A percentile compares a stretch with the other conserved stretches of the same genome.
These are phyloP conservation scores for Ceryle rudis DNA, from an alignment of 2,797 vertebrate genomes.

Conservation along the genomic window DNA sequence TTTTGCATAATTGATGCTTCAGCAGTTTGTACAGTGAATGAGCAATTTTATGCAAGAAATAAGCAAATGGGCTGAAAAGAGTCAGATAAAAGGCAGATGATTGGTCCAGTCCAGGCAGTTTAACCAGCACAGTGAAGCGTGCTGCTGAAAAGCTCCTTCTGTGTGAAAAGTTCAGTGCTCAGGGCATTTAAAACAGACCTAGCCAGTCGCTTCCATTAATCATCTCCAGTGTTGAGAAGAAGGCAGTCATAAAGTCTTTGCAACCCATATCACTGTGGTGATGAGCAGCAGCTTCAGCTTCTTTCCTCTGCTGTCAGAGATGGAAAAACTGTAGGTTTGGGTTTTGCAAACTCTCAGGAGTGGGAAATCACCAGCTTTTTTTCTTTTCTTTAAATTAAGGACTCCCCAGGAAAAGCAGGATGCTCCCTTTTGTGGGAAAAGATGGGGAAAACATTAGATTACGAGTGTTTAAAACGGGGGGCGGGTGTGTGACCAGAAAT, in stretches of 20 bases:
- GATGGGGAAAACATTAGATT: background rate
- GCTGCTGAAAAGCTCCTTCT: background rate
- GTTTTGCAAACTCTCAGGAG: background rate
- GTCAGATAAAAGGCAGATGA: background rate
- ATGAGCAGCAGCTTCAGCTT: background rate
- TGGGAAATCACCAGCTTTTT: background rate
- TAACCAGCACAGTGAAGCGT: background rate
- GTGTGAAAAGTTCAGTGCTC: background rate
- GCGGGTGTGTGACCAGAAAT: background rate
- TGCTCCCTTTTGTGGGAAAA: background rate
- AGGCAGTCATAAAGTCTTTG: background rate
- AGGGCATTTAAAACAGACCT: background rate
- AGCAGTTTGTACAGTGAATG: slow-evolving; percentile 15
- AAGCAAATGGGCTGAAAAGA: background rate
- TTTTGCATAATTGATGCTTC: background rate
- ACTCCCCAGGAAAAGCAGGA: background rate
- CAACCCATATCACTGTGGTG: background rate
- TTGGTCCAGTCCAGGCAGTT: background rate
- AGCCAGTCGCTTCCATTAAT: background rate
- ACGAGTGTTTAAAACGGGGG: background rate
- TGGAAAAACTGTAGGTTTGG: accelerated
- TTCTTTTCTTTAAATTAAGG: background rate
- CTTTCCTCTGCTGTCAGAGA: background rate
- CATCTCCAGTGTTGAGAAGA: background rate
- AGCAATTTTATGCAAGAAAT: background rate